Base-by-base conservation (phyloP, 2,113 vertebrate genomes). In the Cyprinodon brontotheroides region DNA sequence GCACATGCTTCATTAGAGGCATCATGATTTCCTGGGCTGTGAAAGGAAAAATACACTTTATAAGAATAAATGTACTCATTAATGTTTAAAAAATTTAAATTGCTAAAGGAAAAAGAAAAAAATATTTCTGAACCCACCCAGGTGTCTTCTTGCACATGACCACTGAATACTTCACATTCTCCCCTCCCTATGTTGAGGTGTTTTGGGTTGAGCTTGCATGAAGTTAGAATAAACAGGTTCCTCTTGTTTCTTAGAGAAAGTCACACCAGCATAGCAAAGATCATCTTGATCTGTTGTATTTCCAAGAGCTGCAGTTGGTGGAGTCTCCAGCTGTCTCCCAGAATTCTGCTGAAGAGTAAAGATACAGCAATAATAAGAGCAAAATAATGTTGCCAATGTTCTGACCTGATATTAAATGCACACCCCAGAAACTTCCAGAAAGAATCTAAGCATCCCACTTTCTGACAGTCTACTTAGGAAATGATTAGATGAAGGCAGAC, bases 191-290 rank as follows among this genome's bases (percentile, higher is more conserved):
- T 50, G 37, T 45, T 20, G 50, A 36, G 12, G 45, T 13, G 10
- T 70, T 62, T 12, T 36, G 39, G 17, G 14, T 4, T 17, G 20
- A 66, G 66, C 3, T 10, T 45, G 15, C 10, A 29, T 45, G 50
- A 71, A 15, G 65, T 78, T 83, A 36, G 74, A 78, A 65, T 83
- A 80, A 20, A 80, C 14, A 53, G 45, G 39, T 0, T 80, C 71
- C 11, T 22, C 20, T 47, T 68, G 60, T 0, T 0, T 62, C 47
- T 69, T 57, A 15, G 14, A 8, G 78, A 80, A 78, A 63, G 1
- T 0, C 61, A 86, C 11, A 22, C 5, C 82, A 61, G 74, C 11
- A 0, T 86, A 80, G 17, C 12, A 12, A 41, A 83, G 68, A 0
- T 77, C 64, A 0, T 47, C 41, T 11, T 59, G 59, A 20, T 41